Evolutionary conservation across 2,888 invertebrate genomes (phyloP).

Genomic region (Bembecia ichneumoniformis): DNA sequence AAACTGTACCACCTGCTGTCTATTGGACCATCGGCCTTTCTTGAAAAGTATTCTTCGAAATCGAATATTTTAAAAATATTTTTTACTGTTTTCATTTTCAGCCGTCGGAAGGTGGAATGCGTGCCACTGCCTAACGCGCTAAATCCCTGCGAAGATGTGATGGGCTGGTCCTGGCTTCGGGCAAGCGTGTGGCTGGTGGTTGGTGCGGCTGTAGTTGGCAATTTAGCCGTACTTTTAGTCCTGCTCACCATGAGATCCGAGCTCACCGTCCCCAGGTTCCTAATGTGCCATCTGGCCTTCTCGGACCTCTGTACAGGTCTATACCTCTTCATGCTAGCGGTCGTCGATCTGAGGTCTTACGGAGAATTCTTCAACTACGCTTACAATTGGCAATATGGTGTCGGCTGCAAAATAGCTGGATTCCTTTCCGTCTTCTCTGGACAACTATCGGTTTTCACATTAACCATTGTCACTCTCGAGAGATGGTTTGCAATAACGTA

Average conservation of each 20-base stretch:
- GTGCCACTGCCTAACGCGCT: slow-evolving; percentile 83
- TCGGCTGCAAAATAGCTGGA: slow-evolving; percentile 89
- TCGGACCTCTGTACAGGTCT: slow-evolving; percentile 91
- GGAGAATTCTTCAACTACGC: slow-evolving; percentile 92
- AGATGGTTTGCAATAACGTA: slow-evolving; percentile 88
- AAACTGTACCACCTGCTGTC: no score
- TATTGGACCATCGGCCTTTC: no score
- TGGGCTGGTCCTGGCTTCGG: slow-evolving; percentile 85
- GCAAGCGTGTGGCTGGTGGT: slow-evolving; percentile 91
- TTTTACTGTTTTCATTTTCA: slow-evolving; percentile 16
- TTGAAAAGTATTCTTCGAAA: no score
- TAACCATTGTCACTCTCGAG: slow-evolving; percentile 89
- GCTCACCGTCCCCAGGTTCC: slow-evolving; percentile 56
- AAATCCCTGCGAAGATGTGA: slow-evolving; percentile 92
- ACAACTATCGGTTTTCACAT: slow-evolving; percentile 88
- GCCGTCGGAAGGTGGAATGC: slow-evolving; percentile 71
- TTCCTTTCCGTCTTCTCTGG: slow-evolving; percentile 90
- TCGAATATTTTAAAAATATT: no score
- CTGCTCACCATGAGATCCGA: slow-evolving; percentile 74
- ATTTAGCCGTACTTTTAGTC: slow-evolving; percentile 85
- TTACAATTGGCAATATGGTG: slow-evolving; percentile 88
- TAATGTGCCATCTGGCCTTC: slow-evolving; percentile 82
- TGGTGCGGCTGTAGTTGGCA: slow-evolving; percentile 85
- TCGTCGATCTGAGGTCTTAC: slow-evolving; percentile 86
- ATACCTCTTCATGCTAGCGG: slow-evolving; percentile 86